phyloP scores from a whole-genome alignment of 2,113 vertebrate genomes.

The Rhinolophus sinicus region DNA sequence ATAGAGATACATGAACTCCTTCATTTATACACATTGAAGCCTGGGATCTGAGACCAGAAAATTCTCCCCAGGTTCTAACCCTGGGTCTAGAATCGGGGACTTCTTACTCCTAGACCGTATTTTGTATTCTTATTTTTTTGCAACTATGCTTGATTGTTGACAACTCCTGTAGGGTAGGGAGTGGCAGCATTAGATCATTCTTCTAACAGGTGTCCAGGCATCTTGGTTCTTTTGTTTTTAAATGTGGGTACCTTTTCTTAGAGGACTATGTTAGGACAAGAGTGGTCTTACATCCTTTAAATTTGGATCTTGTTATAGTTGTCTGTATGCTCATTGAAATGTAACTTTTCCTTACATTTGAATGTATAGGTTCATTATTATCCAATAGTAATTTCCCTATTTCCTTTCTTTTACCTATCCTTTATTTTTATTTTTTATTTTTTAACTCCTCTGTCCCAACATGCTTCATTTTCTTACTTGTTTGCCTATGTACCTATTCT shows the following conservation, averaged over 20 bases:
- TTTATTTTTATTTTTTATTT: not conserved
- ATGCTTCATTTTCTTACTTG: not conserved
- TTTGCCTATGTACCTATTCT: not conserved
- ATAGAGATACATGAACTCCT: not conserved
- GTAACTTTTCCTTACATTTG: not conserved
- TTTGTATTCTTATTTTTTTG: too few relatives aligned
- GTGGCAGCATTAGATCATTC: too few relatives aligned
- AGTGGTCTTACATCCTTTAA: not conserved
- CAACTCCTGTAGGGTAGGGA: not conserved
- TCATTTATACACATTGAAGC: not conserved
- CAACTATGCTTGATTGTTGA: not conserved
- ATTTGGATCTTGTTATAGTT: not conserved
- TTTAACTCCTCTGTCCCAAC: not conserved
- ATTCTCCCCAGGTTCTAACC: not conserved
- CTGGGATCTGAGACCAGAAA: not conserved
- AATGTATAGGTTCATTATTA: not conserved
- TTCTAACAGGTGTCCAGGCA: not conserved
- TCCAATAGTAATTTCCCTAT: not conserved
- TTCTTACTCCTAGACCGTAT: not conserved
- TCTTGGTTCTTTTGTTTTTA: not conserved
- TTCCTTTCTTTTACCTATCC: not conserved
- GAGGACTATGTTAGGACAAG: not conserved
- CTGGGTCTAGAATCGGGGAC: not conserved
- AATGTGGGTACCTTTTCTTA: not conserved
- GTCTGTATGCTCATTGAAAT: not conserved